Conservation (phyloP, 2,797 vertebrate genomes). For the Discoglossus pictus region DNA sequence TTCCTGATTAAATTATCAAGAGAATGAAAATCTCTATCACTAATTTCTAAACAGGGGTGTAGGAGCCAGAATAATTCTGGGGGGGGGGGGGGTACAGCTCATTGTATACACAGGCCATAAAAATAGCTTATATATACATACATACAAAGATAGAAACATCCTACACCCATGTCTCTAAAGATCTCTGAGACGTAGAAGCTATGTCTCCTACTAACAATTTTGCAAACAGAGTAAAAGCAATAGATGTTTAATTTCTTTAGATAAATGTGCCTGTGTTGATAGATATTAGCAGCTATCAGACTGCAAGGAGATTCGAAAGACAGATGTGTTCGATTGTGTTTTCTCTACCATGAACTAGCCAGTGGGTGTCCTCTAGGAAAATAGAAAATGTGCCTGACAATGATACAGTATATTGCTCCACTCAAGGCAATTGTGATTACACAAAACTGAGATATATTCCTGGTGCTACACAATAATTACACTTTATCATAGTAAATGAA, state of each 20-base stretch:
- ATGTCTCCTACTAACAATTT: no score
- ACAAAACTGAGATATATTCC: conserved; percentile 5
- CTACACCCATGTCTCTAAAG: no score
- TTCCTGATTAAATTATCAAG: no score
- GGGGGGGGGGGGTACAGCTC: no score
- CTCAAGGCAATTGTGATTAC: conserved; percentile 8
- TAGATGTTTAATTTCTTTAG: conserved; percentile 7
- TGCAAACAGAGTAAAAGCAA: conserved; percentile 3
- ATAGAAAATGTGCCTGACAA: conserved; percentile 11
- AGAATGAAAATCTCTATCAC: no score
- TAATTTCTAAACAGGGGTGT: no score
- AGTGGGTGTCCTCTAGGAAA: background rate
- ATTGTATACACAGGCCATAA: no score
- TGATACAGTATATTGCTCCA: conserved; percentile 14
- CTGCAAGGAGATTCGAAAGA: conserved; percentile 8
- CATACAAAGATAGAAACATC: no score
- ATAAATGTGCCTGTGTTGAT: conserved; percentile 6
- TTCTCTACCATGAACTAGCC: background rate
- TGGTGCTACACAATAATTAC: conserved; percentile 7
- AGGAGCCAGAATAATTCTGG: no score
- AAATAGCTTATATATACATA: no score
- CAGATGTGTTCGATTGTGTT: conserved; percentile 30
- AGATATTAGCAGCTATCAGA: conserved; percentile 13
- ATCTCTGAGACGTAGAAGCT: no score
- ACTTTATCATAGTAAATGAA: conserved; percentile 1